These are phyloP conservation scores for Azorinus chamasolen DNA, from an alignment of 2,888 invertebrate genomes.

Conservation along the genomic window DNA sequence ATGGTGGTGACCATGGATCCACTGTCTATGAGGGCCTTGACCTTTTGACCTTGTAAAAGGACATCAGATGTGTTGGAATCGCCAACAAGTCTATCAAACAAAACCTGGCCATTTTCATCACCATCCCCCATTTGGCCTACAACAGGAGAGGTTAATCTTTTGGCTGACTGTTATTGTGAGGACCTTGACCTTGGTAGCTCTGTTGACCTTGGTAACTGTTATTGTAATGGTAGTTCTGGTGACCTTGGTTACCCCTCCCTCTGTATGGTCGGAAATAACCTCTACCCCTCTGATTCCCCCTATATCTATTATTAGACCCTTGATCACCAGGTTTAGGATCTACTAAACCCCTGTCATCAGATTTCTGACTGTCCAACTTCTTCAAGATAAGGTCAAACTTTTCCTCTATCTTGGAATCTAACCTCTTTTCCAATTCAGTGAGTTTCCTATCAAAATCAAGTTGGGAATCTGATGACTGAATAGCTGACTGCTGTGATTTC, in stretches of 20 bases:
- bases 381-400: conserved; percentile 19
- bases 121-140: conserved; percentile 15
- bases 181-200: neutral
- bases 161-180: neutral
- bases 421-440: conserved; percentile 3
- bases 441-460: conserved; percentile 6
- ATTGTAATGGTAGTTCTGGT: too few relatives aligned
- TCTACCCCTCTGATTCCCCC: too few relatives aligned
- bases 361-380: neutral
- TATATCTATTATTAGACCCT: too few relatives aligned
- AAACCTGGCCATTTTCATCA: conserved; percentile 20
- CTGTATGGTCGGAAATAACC: too few relatives aligned
- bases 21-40: too few relatives aligned
- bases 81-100: conserved; percentile 1
- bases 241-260: too few relatives aligned
- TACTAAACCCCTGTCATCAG: too few relatives aligned
- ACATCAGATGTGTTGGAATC: too few relatives aligned
- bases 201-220: too few relatives aligned
- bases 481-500: neutral
- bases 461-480: neutral
- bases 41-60: too few relatives aligned
- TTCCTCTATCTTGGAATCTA: conserved; percentile 18
- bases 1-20: neutral
- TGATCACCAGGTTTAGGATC: too few relatives aligned
- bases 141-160: conserved; percentile 16